phyloP scores from a whole-genome alignment of 2,888 invertebrate species.

The Trachelus iudaicus region DNA sequence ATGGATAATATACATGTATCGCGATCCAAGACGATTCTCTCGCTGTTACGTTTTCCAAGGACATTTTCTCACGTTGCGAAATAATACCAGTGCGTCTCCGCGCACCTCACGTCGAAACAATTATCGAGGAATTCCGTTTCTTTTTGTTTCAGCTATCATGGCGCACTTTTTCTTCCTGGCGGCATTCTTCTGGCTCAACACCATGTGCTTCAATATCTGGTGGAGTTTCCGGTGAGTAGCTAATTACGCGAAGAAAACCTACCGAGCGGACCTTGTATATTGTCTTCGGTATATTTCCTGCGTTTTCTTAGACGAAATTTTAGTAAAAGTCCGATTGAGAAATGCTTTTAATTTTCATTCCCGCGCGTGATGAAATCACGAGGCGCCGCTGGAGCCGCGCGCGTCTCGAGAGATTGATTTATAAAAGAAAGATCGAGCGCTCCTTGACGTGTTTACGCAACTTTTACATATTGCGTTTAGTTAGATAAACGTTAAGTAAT shows the following conservation, averaged over 20 bases:
- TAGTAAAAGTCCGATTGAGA: not conserved
- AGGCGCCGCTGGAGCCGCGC: not conserved
- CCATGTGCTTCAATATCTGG: slow-evolving; percentile 96
- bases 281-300: not conserved
- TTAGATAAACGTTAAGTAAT: not conserved
- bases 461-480: not conserved
- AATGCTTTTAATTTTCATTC: not conserved
- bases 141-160: slow-evolving; percentile 75
- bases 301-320: too few relatives aligned
- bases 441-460: slow-evolving; percentile 1
- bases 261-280: not conserved
- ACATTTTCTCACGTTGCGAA: slow-evolving; percentile 1
- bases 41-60: not conserved
- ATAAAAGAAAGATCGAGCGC: not conserved
- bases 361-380: not conserved
- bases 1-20: not conserved
- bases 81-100: not conserved
- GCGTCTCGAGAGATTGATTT: slow-evolving; percentile 1
- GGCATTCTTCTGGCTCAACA: slow-evolving; percentile 93
- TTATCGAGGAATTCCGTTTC: slow-evolving; percentile 23
- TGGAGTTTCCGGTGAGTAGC: slow-evolving; percentile 87
- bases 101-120: not conserved
- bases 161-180: slow-evolving; percentile 91
- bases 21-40: slow-evolving; percentile 16
- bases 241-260: not conserved